These are phyloP conservation scores for Temnothorax curvispinosus DNA, from an alignment of 1,140 invertebrate species.

Conservation along the genomic window DNA sequence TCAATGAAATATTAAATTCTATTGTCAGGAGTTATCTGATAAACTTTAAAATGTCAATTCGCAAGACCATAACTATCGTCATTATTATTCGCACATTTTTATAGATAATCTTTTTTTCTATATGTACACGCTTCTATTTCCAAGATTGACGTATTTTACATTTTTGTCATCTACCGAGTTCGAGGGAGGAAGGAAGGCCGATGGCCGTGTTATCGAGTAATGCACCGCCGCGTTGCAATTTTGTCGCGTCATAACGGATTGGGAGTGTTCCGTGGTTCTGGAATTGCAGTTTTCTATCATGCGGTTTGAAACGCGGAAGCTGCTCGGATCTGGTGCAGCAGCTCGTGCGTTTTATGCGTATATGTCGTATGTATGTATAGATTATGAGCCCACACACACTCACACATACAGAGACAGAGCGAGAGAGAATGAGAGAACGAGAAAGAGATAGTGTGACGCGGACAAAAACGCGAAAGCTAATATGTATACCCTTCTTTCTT, in stretches of 20 bases:
- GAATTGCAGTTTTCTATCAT: constrained; percentile 59
- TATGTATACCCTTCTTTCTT: background rate
- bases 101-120: background rate
- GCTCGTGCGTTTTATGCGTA: background rate
- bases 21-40: background rate
- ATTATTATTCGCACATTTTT: background rate
- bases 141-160: constrained; percentile 24
- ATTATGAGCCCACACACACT: background rate
- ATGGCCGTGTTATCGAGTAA: constrained; percentile 44
- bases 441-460: background rate
- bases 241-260: constrained; percentile 48
- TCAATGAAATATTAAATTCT: background rate
- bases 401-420: background rate
- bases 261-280: constrained; percentile 28
- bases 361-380: constrained; percentile 13
- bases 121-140: background rate
- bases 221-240: constrained; percentile 40
- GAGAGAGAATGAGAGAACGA: background rate
- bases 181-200: background rate
- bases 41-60: background rate
- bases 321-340: background rate
- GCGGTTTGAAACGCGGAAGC: constrained; percentile 32
- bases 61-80: background rate
- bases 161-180: constrained; percentile 13
- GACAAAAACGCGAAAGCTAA: constrained; percentile 1